Percentiles rank a stretch among this genome's conserved stretches.
Conservation (phyloP, 2,888 invertebrate species). For the Cantharis flavilabris region DNA sequence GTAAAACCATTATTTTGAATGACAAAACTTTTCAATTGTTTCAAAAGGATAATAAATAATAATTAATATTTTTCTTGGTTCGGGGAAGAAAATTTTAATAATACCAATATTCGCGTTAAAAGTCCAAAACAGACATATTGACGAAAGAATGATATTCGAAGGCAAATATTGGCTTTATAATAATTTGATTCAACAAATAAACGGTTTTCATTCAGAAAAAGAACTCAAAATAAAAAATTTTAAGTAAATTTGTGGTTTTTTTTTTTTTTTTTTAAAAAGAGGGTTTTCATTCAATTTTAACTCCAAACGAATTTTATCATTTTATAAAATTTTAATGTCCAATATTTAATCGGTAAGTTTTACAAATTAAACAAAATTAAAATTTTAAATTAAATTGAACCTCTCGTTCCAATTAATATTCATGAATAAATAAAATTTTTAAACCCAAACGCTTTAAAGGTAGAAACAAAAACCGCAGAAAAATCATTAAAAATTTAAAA, state of each 20-base stretch:
- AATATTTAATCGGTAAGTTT: not conserved
- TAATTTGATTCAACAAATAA: not conserved
- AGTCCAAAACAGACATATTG: not conserved
- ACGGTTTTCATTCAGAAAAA: too few relatives aligned
- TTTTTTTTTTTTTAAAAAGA: too few relatives aligned
- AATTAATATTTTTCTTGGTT: not conserved
- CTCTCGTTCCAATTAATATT: not conserved
- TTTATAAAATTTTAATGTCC: not conserved
- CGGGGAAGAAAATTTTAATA: not conserved
- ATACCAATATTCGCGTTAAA: not conserved
- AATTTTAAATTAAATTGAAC: not conserved
- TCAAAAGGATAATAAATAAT: not conserved
- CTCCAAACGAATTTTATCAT: not conserved
- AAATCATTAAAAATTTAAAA: not conserved
- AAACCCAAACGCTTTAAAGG: not conserved
- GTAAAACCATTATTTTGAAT: not conserved
- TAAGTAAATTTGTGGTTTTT: too few relatives aligned
- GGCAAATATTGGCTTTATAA: not conserved
- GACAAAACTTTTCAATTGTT: not conserved
- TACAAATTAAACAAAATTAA: not conserved
- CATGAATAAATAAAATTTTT: not conserved
- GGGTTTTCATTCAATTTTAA: too few relatives aligned
- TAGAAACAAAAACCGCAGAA: not conserved
- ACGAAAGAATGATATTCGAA: not conserved
- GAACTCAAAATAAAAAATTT: too few relatives aligned